phyloP scores from a whole-genome alignment of 2,888 invertebrate species.

The Rotaria sp. region DNA sequence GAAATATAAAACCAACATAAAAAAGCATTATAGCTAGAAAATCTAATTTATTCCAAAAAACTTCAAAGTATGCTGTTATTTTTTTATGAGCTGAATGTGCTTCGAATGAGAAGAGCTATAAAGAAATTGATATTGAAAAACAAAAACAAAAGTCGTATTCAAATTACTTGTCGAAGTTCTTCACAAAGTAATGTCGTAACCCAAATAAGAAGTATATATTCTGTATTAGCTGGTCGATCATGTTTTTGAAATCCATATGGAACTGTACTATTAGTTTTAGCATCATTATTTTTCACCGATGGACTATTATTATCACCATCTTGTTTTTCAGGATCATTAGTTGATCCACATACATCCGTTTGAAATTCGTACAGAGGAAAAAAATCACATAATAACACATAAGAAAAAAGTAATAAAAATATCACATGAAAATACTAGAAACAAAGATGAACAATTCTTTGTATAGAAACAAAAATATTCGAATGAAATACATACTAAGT shows the following conservation, averaged over 20 bases:
- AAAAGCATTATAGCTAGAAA: slow-evolving; percentile 48
- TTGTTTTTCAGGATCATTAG: neutral
- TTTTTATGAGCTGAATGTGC: slow-evolving; percentile 45
- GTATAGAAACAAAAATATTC: neutral
- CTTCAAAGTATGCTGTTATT: slow-evolving; percentile 48
- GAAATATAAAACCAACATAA: slow-evolving; percentile 47
- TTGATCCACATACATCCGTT: neutral
- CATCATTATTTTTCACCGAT: neutral
- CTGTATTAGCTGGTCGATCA: neutral
- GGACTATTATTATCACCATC: no score
- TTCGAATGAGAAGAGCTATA: slow-evolving; percentile 41
- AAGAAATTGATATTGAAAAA: neutral
- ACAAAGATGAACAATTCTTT: neutral
- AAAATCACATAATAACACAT: slow-evolving; percentile 15
- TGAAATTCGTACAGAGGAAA: neutral
- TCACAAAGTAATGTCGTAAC: slow-evolving; percentile 51
- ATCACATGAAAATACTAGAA: neutral
- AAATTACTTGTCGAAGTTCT: slow-evolving; percentile 51
- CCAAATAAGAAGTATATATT: slow-evolving; percentile 49
- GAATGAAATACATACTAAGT: neutral
- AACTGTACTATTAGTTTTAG: neutral
- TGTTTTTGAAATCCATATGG: neutral
- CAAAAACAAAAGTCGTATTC: neutral
- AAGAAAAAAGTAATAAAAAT: neutral
- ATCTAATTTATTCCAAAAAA: slow-evolving; percentile 54